These are phyloP conservation scores for Zaprionus lineosus DNA, from an alignment of 2,888 invertebrate genomes.

Conservation along the genomic window DNA sequence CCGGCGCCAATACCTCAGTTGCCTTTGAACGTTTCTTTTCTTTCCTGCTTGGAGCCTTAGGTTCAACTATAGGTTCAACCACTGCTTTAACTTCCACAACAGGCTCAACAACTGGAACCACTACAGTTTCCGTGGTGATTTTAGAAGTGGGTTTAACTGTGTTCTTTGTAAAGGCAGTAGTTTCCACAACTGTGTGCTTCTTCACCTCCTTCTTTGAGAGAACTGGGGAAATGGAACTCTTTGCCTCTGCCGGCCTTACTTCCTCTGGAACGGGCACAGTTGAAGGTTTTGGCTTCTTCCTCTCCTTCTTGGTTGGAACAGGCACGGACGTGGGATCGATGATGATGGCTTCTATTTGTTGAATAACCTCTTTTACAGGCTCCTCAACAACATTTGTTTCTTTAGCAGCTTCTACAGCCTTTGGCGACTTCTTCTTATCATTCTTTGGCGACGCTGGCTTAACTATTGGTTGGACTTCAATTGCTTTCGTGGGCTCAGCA, in stretches of 20 bases:
- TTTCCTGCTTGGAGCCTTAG: slow-evolving; percentile 34
- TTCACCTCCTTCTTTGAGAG: neutral
- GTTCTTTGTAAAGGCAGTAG: neutral
- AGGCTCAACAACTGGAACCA: neutral
- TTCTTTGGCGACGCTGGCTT: slow-evolving; percentile 11
- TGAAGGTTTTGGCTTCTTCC: slow-evolving; percentile 20
- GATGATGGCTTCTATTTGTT: neutral
- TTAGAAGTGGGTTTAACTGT: neutral
- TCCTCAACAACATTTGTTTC: slow-evolving; percentile 8
- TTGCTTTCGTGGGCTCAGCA: no score
- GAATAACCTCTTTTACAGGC: slow-evolving; percentile 8
- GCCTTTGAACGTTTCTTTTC: slow-evolving; percentile 41
- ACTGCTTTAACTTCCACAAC: neutral
- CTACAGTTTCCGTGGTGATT: neutral
- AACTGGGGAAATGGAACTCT: neutral
- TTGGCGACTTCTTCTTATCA: slow-evolving; percentile 27
- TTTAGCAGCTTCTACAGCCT: slow-evolving; percentile 6
- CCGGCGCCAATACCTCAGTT: neutral
- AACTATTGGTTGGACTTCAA: neutral
- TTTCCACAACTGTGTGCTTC: slow-evolving; percentile 7
- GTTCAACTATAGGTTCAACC: slow-evolving; percentile 1
- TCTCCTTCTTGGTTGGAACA: slow-evolving; percentile 27
- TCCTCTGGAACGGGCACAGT: neutral
- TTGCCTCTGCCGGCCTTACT: neutral
- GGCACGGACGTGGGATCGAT: neutral